phyloP scores from a whole-genome alignment of 2,113 vertebrate genomes.

The Neodon shergylaensis region DNA sequence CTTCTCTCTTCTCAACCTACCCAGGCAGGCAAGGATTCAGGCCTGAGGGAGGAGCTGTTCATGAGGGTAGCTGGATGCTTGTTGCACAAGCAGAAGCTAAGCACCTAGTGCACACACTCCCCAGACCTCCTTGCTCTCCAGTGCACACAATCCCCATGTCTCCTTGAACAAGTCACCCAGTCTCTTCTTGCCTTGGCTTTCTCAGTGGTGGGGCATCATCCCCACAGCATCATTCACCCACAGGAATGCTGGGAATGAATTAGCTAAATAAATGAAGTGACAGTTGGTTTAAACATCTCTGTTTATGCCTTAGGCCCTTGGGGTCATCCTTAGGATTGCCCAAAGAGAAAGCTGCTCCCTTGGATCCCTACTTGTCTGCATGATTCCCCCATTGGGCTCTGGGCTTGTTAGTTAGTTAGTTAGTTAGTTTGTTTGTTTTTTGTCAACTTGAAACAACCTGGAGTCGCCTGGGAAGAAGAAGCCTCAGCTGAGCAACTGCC shows the following conservation, averaged over 20 bases:
- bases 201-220: background rate
- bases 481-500: background rate
- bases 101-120: background rate
- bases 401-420: background rate
- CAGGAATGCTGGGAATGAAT: background rate
- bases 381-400: background rate
- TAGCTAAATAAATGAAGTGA: background rate
- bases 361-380: background rate
- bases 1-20: background rate
- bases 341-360: background rate
- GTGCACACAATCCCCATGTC: no score
- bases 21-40: background rate
- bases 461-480: background rate
- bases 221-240: background rate
- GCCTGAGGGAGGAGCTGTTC: background rate
- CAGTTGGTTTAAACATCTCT: background rate
- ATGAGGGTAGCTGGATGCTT: background rate
- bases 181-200: background rate
- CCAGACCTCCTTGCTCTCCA: background rate
- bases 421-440: background rate
- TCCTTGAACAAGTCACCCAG: background rate
- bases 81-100: background rate
- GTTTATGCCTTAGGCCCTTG: background rate
- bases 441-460: background rate
- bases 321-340: background rate